Percentiles rank a stretch among this genome's conserved stretches.
phyloP scores from a whole-genome alignment of 64 coral and sea anemone genomes.

The Dendronephthya gigantea region DNA sequence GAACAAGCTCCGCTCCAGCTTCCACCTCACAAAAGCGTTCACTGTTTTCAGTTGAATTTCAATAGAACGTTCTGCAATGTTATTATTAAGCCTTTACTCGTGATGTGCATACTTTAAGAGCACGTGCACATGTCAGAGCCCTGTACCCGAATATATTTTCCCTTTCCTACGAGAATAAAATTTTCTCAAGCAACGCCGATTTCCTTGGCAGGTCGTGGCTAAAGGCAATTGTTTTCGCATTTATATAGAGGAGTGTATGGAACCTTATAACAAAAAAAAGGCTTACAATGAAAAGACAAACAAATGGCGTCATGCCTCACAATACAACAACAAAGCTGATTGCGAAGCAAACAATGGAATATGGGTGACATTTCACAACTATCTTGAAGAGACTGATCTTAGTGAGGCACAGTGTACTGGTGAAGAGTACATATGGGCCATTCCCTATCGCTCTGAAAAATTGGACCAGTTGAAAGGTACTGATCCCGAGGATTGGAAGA shows the following conservation, averaged over 20 bases:
- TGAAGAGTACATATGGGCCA: slow-evolving; percentile 41
- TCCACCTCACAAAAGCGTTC: no score
- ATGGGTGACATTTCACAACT: slow-evolving; percentile 75
- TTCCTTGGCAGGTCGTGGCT: no score
- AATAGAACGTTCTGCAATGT: no score
- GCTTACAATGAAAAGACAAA: background rate
- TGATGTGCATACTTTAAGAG: no score
- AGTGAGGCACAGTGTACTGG: slow-evolving; percentile 20
- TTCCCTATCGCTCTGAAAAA: slow-evolving; percentile 41
- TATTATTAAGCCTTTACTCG: no score
- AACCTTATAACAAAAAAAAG: slow-evolving; percentile 29
- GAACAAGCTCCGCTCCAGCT: no score
- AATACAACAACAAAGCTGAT: slow-evolving; percentile 60
- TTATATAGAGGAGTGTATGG: slow-evolving; percentile 74
- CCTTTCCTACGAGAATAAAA: no score
- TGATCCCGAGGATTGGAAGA: slow-evolving; percentile 11
- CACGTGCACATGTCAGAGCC: no score
- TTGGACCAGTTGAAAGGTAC: background rate
- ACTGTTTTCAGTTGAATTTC: no score
- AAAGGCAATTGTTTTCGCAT: background rate
- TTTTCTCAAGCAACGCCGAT: no score
- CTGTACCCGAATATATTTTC: no score
- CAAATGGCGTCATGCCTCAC: slow-evolving; percentile 50
- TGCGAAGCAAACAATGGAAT: slow-evolving; percentile 57
- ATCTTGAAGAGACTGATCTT: slow-evolving; percentile 16